Conservation (phyloP, 2,888 invertebrate genomes). For the Spodoptera exigua region DNA sequence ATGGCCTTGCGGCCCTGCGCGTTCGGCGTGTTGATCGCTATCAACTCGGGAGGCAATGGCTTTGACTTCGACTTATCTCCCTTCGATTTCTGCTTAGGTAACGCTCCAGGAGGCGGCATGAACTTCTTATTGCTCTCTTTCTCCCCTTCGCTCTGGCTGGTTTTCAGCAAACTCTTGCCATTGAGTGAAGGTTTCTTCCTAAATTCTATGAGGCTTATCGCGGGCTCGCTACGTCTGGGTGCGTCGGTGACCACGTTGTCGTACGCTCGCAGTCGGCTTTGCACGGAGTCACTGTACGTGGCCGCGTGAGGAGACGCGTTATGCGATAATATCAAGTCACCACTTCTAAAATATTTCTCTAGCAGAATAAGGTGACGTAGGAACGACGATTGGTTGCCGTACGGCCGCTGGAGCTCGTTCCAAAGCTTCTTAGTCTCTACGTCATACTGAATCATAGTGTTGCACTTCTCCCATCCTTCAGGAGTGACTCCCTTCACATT, state of each 20-base stretch:
- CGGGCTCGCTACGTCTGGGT: constrained; percentile 71
- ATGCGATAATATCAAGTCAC: constrained; percentile 93
- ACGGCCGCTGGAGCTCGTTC: constrained; percentile 95
- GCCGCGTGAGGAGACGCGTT: constrained; percentile 93
- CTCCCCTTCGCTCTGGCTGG: constrained; percentile 74
- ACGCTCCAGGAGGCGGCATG: constrained; percentile 75
- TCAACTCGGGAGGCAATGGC: constrained; percentile 88
- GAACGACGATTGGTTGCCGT: constrained; percentile 96
- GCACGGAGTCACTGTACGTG: constrained; percentile 94
- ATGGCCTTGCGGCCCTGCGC: constrained; percentile 83
- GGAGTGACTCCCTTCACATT: constrained; percentile 92
- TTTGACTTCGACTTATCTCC: constrained; percentile 77
- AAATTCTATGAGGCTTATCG: constrained; percentile 82
- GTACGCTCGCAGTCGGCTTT: constrained; percentile 93
- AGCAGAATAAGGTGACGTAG: constrained; percentile 93
- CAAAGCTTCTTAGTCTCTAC: constrained; percentile 94
- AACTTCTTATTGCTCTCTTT: constrained; percentile 72
- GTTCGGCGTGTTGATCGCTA: constrained; percentile 88
- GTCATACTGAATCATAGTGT: constrained; percentile 94
- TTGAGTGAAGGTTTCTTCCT: constrained; percentile 81
- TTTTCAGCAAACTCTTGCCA: constrained; percentile 83
- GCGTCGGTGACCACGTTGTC: constrained; percentile 89
- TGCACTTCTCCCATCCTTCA: constrained; percentile 95
- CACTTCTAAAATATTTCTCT: constrained; percentile 95
- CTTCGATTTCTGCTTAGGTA: constrained; percentile 71